These are phyloP conservation scores for Arizona elegans DNA, from an alignment of 2,113 vertebrate species.

Conservation along the genomic window DNA sequence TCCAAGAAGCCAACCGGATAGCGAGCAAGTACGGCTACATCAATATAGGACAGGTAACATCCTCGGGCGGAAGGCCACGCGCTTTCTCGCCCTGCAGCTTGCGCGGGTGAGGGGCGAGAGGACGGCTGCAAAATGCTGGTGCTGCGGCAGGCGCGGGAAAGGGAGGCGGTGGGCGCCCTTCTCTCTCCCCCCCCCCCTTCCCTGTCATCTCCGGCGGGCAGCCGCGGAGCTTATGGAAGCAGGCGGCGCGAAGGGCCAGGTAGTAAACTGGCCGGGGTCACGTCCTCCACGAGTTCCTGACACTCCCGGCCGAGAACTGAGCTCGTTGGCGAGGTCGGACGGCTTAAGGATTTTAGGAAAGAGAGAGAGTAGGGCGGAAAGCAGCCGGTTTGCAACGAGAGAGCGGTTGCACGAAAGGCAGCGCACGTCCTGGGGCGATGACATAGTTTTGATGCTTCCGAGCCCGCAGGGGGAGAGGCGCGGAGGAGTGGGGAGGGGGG, in stretches of 20 bases:
- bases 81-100: neutral
- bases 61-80: neutral
- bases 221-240: neutral
- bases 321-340: neutral
- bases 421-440: neutral
- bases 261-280: neutral
- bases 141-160: neutral
- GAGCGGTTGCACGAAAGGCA: neutral
- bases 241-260: conserved; percentile 22
- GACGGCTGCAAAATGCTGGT: neutral
- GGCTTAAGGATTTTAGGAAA: neutral
- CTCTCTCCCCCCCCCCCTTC: no score
- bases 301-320: neutral
- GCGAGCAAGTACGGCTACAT: conserved; percentile 93
- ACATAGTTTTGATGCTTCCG: neutral
- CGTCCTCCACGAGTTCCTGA: neutral
- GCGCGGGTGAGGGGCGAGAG: neutral
- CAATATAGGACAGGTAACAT: conserved; percentile 94
- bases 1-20: conserved; percentile 86
- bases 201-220: neutral
- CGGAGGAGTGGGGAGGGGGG: neutral
- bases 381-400: neutral
- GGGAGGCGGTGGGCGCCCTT: neutral
- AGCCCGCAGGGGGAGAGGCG: neutral
- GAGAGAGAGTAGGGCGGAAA: no score